Conservation (phyloP, 2,888 invertebrate species). For the Unio pictorum region DNA sequence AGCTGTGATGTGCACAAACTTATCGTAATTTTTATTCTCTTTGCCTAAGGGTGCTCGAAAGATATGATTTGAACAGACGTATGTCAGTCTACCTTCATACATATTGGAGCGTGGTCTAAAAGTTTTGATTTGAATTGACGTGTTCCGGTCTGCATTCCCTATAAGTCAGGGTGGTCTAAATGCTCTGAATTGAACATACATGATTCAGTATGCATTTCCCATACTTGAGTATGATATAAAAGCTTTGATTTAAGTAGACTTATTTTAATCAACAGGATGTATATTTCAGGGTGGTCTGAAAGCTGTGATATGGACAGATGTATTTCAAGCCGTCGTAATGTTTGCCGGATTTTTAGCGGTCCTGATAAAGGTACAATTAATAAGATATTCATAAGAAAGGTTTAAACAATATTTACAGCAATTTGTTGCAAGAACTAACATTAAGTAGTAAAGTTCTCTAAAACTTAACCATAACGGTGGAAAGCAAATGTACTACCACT, state of each 20-base stretch:
- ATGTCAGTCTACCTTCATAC: conserved; percentile 19
- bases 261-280: conserved; percentile 23
- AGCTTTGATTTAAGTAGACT: conserved; percentile 30
- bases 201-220: conserved; percentile 24
- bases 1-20: too few relatives aligned
- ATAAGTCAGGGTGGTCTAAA: conserved; percentile 16
- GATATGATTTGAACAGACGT: conserved; percentile 47
- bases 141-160: conserved; percentile 25
- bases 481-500: too few relatives aligned
- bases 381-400: not conserved
- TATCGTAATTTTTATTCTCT: too few relatives aligned
- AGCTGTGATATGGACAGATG: conserved; percentile 48
- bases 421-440: too few relatives aligned
- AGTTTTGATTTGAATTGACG: conserved; percentile 42
- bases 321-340: conserved; percentile 41
- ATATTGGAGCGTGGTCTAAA: too few relatives aligned
- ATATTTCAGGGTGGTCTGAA: conserved; percentile 37
- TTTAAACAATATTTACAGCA: too few relatives aligned
- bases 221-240: too few relatives aligned
- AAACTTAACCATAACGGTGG: too few relatives aligned
- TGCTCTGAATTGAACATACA: conserved; percentile 45
- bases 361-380: conserved; percentile 33
- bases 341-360: conserved; percentile 42
- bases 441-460: too few relatives aligned
- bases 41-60: conserved; percentile 32